phyloP scores from a whole-genome alignment of 2,797 vertebrate genomes.

The Manis javanica region DNA sequence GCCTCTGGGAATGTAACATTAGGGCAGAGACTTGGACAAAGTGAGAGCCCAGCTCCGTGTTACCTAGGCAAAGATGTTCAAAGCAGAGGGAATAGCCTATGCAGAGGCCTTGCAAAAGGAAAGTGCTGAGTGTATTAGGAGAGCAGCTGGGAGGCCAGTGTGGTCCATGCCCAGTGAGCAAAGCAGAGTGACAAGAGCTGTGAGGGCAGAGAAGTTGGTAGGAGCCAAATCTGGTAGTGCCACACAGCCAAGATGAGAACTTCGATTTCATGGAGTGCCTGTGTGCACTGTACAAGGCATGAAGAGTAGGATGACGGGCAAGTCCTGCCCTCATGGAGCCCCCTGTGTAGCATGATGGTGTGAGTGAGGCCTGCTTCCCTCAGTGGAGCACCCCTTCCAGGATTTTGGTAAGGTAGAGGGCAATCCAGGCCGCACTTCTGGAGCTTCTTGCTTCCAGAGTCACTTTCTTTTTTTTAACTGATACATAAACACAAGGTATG shows the following conservation, averaged over 20 bases:
- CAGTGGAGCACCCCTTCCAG: fast-evolving
- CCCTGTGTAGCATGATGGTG: fast-evolving
- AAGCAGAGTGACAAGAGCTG: not conserved
- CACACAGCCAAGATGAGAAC: not conserved
- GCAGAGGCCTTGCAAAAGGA: not conserved
- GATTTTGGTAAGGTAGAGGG: not conserved
- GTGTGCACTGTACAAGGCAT: fast-evolving
- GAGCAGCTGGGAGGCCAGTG: not conserved
- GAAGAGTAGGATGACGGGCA: fast-evolving
- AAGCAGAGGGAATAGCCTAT: not conserved
- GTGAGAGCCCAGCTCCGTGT: not conserved
- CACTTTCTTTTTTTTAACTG: not conserved
- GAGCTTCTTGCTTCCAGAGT: not conserved
- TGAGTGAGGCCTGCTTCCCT: not conserved
- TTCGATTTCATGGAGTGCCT: not conserved
- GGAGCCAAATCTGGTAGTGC: not conserved
- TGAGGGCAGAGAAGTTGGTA: not conserved
- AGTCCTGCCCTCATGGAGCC: fast-evolving
- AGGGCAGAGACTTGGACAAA: not conserved
- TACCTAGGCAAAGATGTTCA: not conserved
- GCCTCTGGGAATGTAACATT: not conserved
- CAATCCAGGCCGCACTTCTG: not conserved
- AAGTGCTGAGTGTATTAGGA: not conserved
- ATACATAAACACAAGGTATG: not conserved
- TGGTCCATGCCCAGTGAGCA: not conserved